phyloP scores from a whole-genome alignment of 2,888 invertebrate genomes.

The Morpho achilles region DNA sequence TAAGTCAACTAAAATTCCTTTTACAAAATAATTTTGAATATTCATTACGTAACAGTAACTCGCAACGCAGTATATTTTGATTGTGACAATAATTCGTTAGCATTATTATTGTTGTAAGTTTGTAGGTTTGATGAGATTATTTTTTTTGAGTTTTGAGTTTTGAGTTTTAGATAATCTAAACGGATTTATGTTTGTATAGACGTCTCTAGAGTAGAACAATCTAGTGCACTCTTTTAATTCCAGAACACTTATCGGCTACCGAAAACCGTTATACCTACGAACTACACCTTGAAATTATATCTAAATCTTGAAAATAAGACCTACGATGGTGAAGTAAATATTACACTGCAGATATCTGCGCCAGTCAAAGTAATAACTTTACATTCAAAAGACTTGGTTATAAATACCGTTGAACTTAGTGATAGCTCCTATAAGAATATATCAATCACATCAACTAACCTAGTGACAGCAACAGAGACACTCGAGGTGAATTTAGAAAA shows the following conservation, averaged over 20 bases:
- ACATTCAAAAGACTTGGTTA: conserved; percentile 80
- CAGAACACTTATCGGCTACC: conserved; percentile 72
- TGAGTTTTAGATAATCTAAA: background rate
- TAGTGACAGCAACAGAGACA: conserved; percentile 38
- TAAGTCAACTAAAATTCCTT: no score
- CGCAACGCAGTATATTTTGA: background rate
- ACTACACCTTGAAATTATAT: conserved; percentile 83
- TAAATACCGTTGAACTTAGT: conserved; percentile 46
- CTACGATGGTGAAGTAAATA: conserved; percentile 78
- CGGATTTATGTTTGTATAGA: background rate
- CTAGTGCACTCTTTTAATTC: conserved; percentile 26
- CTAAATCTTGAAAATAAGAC: conserved; percentile 80
- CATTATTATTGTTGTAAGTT: background rate
- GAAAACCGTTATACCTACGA: conserved; percentile 75
- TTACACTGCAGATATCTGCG: conserved; percentile 60
- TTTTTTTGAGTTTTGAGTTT: background rate
- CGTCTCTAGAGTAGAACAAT: no score
- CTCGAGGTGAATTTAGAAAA: conserved; percentile 47
- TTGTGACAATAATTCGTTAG: background rate
- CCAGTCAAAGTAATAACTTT: conserved; percentile 73
- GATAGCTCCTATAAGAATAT: conserved; percentile 29
- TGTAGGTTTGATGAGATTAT: background rate
- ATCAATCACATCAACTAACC: conserved; percentile 28
- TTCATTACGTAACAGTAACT: no score
- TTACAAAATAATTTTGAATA: no score